Percentiles rank a stretch among this genome's conserved stretches.
These are phyloP conservation scores for Zaprionus ornatus DNA, from an alignment of 1,140 invertebrate species.

Conservation along the genomic window DNA sequence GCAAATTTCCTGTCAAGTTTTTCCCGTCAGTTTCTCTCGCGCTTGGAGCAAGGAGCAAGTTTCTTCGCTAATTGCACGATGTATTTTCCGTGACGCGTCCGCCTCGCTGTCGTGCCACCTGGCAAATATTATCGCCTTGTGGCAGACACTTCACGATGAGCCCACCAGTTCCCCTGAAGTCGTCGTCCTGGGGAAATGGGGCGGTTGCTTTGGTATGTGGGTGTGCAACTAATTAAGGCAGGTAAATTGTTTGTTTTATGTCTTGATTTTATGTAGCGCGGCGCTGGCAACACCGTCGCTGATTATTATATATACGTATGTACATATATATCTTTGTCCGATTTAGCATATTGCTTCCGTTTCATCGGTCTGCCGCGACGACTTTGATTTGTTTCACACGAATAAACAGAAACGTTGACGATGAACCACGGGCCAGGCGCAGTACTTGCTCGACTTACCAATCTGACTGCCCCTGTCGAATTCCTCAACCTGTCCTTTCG, in stretches of 20 bases:
- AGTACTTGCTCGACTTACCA: conserved; percentile 11
- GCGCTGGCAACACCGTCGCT: conserved; percentile 32
- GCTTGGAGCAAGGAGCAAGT: conserved; percentile 11
- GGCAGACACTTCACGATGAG: conserved; percentile 33
- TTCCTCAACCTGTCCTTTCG: background rate
- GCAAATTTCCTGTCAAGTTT: conserved; percentile 1
- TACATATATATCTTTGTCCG: conserved; percentile 20
- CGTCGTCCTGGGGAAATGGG: conserved; percentile 5
- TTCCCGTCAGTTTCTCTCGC: background rate
- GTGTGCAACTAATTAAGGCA: conserved; percentile 67
- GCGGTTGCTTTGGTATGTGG: conserved; percentile 1
- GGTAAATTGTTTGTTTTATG: conserved; percentile 67
- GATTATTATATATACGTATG: conserved; percentile 48
- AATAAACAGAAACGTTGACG: conserved; percentile 71
- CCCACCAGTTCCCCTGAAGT: conserved; percentile 1
- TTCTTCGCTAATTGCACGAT: conserved; percentile 32
- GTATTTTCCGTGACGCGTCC: conserved; percentile 13
- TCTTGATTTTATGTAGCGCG: conserved; percentile 41
- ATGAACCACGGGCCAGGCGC: background rate
- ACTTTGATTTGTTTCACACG: conserved; percentile 74
- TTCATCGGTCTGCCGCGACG: conserved; percentile 10
- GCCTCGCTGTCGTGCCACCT: conserved; percentile 29
- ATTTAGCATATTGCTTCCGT: conserved; percentile 44
- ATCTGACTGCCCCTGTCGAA: conserved; percentile 3
- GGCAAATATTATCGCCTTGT: conserved; percentile 41